phyloP scores from a whole-genome alignment of 2,797 vertebrate species.

The Babyrousa celebensis region DNA sequence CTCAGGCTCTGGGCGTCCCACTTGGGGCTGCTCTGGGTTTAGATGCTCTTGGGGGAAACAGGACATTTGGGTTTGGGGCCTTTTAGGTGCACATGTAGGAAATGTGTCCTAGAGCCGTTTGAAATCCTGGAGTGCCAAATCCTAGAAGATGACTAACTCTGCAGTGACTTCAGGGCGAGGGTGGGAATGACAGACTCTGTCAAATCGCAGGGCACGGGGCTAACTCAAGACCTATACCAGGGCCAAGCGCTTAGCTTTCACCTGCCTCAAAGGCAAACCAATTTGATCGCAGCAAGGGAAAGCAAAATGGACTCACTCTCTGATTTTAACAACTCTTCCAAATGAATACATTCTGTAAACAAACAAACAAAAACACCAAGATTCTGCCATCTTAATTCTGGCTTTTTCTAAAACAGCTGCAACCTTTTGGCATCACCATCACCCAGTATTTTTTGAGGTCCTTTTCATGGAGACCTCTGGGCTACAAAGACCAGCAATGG shows the following conservation, averaged over 20 bases:
- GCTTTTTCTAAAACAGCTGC: neutral
- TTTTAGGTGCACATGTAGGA: neutral
- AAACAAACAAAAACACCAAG: neutral
- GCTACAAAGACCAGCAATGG: neutral
- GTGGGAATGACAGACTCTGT: neutral
- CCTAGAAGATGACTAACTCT: neutral
- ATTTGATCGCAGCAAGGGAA: neutral
- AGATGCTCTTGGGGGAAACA: neutral
- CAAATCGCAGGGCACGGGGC: neutral
- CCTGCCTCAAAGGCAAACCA: neutral
- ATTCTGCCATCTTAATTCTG: neutral
- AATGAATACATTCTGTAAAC: slow-evolving; percentile 29
- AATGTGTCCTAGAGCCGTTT: neutral
- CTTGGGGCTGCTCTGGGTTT: neutral
- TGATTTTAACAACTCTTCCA: slow-evolving; percentile 23
- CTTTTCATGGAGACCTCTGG: neutral
- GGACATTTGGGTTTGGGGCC: neutral
- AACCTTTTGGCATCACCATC: neutral
- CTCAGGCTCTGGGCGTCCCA: neutral
- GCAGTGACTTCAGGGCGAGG: neutral
- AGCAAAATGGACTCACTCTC: neutral
- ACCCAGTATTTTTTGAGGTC: neutral
- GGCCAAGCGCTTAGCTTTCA: neutral
- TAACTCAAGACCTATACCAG: neutral
- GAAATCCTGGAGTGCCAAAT: neutral